Evolutionary conservation across 2,113 vertebrate species (phyloP), one percentile per base, ranked within the genome.

Genomic region (Malurus alboscapulatus): DNA sequence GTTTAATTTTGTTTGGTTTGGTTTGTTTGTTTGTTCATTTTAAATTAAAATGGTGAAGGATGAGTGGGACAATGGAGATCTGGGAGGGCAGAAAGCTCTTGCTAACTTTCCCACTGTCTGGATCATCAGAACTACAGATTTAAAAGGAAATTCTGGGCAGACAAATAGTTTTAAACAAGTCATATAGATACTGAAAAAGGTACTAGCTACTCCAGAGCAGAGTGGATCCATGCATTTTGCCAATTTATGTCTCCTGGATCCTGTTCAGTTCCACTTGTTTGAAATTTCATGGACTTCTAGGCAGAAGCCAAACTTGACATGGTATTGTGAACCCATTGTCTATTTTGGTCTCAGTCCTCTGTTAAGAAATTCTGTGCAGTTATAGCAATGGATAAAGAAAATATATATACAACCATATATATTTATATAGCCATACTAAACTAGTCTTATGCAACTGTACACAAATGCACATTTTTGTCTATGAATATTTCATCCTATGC

Each of bases 361-460:
- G 13, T 73, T 62, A 58, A 72, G 45, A 67, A 85, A 38, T 14
- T 24, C 14, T 77, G 26, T 77, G 18, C 5, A 80, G 10, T 50
- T 57, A 38, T 12, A 58, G 36, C 29, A 77, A 44, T 14, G 3
- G 38, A 68, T 74, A 85, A 74, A 58, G 6, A 1, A 30, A 4
- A 38, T 34, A 17, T 1, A 30, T 4, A 34, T 34, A 34, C 2
- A 36, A 36, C 36, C 1, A 7, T 45, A 30, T 8, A 10, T 3
- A 30, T 63, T 55, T 36, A 57, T 38, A 32, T 27, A 76, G 36
- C 38, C 17, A 29, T 80, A 62, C 54, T 54, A 36, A 65, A 57
- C 27, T 44, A 38, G 18, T n/a, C 4, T 76, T 63, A 76, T 11
- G 9, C 16, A 88, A 50, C 14, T 32, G 4, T 62, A 36, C 10